Percentiles rank a stretch among this genome's conserved stretches.
Evolutionary conservation across 2,797 vertebrate species (phyloP).

Genomic region (Alectoris magna): DNA sequence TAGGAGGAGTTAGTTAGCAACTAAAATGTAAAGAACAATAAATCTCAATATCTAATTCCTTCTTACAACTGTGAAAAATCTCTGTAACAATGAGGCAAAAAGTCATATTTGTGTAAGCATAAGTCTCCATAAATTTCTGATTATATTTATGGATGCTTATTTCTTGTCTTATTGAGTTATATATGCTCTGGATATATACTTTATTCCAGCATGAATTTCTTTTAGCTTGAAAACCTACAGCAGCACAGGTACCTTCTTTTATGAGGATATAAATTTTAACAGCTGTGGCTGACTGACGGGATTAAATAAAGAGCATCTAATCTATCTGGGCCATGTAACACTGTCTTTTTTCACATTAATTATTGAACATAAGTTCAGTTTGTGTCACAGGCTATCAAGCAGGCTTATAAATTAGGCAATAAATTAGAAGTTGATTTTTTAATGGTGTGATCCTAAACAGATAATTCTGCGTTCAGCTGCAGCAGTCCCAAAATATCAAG

Average conservation of each 20-base stretch:
- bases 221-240: background rate
- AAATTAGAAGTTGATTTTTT: background rate
- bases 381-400: background rate
- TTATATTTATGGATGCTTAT: background rate
- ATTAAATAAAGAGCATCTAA: background rate
- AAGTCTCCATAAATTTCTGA: background rate
- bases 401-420: background rate
- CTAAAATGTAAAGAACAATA: background rate
- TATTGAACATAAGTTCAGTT: background rate
- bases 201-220: background rate
- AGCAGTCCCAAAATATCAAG: background rate
- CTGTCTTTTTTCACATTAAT: constrained; percentile 40
- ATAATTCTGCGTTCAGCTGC: background rate
- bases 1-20: background rate
- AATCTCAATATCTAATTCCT: background rate
- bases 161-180: background rate
- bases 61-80: background rate
- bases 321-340: constrained; percentile 5
- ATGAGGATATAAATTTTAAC: background rate
- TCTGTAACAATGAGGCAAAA: background rate
- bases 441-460: background rate
- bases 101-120: background rate
- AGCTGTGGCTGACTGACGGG: constrained; percentile 18
- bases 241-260: background rate
- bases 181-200: background rate